phyloP scores from a whole-genome alignment of 2,797 vertebrate species.

The Myotis vivesi region DNA sequence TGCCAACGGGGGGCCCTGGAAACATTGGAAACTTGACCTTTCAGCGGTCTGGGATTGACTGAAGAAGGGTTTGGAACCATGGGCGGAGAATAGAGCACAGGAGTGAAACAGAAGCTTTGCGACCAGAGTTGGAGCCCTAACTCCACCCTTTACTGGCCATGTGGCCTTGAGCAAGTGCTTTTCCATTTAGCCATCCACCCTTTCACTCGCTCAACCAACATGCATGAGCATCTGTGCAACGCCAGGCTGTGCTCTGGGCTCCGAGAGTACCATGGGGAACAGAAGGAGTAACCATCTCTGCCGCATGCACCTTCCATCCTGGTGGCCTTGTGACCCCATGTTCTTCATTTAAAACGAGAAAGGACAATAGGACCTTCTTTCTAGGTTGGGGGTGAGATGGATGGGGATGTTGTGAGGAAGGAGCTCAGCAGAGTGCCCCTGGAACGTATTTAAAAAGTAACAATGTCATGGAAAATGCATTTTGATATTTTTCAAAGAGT shows the following conservation, averaged over 20 bases:
- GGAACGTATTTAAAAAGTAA: background rate
- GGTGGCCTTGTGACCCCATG: background rate
- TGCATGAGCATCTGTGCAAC: background rate
- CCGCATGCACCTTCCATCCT: background rate
- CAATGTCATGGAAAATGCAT: slow-evolving; percentile 3
- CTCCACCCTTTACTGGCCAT: background rate
- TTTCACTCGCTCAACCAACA: background rate
- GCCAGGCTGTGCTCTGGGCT: background rate
- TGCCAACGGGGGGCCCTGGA: background rate
- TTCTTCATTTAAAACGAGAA: background rate
- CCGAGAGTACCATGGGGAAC: background rate
- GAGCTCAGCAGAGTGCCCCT: background rate
- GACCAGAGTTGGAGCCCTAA: background rate
- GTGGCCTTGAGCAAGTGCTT: background rate
- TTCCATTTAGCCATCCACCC: background rate
- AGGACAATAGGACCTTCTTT: background rate
- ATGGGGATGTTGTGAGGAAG: background rate
- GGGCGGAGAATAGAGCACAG: background rate
- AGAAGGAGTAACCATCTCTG: background rate
- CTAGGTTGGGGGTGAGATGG: background rate
- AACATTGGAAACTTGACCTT: background rate
- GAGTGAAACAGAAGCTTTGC: background rate
- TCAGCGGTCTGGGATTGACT: background rate
- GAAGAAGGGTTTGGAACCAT: background rate
- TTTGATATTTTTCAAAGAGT: slow-evolving; percentile 7